Percentiles rank a stretch among this genome's conserved stretches.
Evolutionary conservation across 2,888 invertebrate genomes (phyloP).

Genomic region (Leucania comma): DNA sequence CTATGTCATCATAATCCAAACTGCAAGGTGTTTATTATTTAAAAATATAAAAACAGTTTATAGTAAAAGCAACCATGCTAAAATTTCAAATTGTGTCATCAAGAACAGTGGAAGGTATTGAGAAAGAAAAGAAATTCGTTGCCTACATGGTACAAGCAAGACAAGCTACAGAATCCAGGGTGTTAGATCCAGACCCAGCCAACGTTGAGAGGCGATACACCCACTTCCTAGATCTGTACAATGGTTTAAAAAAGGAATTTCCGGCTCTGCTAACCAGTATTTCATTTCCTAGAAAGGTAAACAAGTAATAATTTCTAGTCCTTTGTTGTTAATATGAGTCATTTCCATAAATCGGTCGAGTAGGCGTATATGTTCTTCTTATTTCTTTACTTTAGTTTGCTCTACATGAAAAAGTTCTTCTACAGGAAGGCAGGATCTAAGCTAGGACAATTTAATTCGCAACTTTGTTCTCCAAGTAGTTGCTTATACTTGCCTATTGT

Average conservation of each 20-base stretch:
- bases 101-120: slow-evolving; percentile 91
- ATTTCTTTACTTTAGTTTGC: background rate
- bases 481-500: slow-evolving; percentile 8
- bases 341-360: slow-evolving; percentile 13
- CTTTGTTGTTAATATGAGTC: slow-evolving; percentile 52
- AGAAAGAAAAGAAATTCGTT: slow-evolving; percentile 92
- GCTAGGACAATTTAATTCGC: slow-evolving; percentile 20
- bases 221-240: slow-evolving; percentile 92
- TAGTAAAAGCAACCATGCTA: slow-evolving; percentile 75
- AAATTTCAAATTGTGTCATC: slow-evolving; percentile 93
- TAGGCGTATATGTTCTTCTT: slow-evolving; percentile 38
- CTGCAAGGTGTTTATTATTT: slow-evolving; percentile 1
- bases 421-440: background rate
- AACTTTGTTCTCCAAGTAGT: background rate
- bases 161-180: slow-evolving; percentile 85
- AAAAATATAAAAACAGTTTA: slow-evolving; percentile 10
- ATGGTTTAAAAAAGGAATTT: slow-evolving; percentile 91
- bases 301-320: slow-evolving; percentile 4
- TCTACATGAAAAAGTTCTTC: background rate
- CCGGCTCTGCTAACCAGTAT: slow-evolving; percentile 89
- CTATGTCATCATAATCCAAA: slow-evolving; percentile 18
- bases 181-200: slow-evolving; percentile 91
- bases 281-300: slow-evolving; percentile 92
- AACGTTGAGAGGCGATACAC: slow-evolving; percentile 93
- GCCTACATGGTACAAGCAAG: slow-evolving; percentile 93